These are phyloP conservation scores for Aplochiton taeniatus DNA, from an alignment of 2,797 vertebrate species.

Conservation along the genomic window DNA sequence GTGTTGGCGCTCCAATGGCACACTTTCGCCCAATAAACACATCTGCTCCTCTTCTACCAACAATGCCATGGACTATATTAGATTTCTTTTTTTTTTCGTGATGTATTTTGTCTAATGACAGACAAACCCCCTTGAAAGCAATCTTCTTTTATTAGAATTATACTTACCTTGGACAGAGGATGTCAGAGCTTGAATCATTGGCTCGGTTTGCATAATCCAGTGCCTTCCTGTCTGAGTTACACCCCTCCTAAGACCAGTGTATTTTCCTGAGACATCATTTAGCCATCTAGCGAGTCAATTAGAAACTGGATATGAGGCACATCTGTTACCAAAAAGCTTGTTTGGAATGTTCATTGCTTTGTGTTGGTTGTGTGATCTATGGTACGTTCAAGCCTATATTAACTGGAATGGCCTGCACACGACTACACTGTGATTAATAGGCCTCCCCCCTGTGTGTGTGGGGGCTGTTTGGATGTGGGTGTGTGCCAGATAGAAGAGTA, in stretches of 20 bases:
- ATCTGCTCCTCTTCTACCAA: no score
- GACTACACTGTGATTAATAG: constrained; percentile 32
- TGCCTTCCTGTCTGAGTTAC: no score
- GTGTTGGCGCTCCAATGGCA: not conserved
- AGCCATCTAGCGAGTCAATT: not conserved
- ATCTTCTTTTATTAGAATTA: no score
- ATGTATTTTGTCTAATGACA: no score
- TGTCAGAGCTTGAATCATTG: no score
- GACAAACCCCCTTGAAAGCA: no score
- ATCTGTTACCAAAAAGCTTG: constrained; percentile 7
- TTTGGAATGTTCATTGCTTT: constrained; percentile 1
- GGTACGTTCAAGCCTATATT: not conserved
- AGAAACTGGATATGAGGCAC: not conserved
- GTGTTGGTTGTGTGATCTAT: constrained; percentile 9
- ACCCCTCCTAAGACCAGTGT: not conserved
- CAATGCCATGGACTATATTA: no score
- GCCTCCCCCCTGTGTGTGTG: constrained; percentile 28
- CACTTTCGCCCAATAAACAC: no score
- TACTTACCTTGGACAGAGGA: no score
- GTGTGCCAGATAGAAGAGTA: constrained; percentile 9
- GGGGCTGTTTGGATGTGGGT: constrained; percentile 36
- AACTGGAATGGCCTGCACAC: not conserved
- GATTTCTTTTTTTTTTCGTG: no score
- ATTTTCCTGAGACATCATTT: not conserved
- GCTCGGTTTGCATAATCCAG: no score